These are phyloP conservation scores for Protaetia brevitarsis DNA, from an alignment of 1,140 invertebrate genomes.

Conservation along the genomic window DNA sequence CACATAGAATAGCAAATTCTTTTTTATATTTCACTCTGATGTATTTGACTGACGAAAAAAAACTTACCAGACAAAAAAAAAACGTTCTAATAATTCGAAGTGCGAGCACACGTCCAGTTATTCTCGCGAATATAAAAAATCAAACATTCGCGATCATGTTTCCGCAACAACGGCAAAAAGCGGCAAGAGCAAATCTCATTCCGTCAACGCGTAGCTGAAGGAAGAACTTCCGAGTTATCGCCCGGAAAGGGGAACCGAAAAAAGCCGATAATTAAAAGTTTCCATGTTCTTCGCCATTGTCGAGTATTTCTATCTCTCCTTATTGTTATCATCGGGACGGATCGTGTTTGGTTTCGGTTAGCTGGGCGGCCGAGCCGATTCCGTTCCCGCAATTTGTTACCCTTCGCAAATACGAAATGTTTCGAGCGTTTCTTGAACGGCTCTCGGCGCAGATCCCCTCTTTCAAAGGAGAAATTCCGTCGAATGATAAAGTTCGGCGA, in stretches of 20 bases:
- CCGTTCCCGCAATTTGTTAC: not conserved
- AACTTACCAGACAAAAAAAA: too few relatives aligned
- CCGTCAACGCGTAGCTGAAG: not conserved
- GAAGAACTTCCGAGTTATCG: not conserved
- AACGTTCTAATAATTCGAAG: too few relatives aligned
- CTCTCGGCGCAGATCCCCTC: not conserved
- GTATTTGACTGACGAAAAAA: too few relatives aligned
- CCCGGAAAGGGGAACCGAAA: not conserved
- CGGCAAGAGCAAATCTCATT: not conserved
- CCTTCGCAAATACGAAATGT: not conserved
- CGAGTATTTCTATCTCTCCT: not conserved
- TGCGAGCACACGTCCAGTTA: too few relatives aligned
- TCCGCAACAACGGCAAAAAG: not conserved
- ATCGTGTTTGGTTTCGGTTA: not conserved
- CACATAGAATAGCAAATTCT: too few relatives aligned
- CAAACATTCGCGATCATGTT: not conserved
- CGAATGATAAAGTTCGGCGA: not conserved
- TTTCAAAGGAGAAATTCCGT: not conserved
- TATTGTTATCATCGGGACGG: not conserved
- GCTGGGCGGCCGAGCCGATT: not conserved
- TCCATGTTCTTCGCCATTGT: slow-evolving; percentile 3
- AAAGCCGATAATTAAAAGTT: slow-evolving; percentile 15
- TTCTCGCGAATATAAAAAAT: not conserved
- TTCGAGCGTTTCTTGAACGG: not conserved
- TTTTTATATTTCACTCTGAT: too few relatives aligned